Base-by-base conservation (phyloP, 2,888 invertebrate species). In the Ptycholaimellus sp. region DNA sequence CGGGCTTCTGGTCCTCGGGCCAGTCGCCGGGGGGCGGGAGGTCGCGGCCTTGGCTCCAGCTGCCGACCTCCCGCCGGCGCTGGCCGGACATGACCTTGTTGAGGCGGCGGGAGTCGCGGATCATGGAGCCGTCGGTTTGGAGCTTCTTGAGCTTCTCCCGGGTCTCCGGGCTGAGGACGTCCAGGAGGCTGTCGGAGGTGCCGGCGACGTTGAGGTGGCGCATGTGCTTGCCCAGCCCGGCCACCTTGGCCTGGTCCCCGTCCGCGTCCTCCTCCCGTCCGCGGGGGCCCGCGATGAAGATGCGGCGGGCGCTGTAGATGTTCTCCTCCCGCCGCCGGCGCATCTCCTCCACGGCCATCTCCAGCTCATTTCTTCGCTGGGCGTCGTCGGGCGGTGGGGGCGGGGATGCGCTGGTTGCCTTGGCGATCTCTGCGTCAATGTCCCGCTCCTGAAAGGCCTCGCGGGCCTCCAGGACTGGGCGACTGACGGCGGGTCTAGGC, bases 381-480 rank as follows among this genome's bases (percentile, higher is more conserved):
- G 13, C 35, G 14, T 5, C 25, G 23, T 23, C n/a, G 35, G 7
- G n/a, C 6, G 25, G 25, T 25, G 7, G 13, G 25, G 25, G 25
- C 25, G 25, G 25, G 7, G 25, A 13, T 6, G 7, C 13, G 7
- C 7, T 33, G 33, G 9, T 20, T 20, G 36, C 7, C 25, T 40
- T 43, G 20, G 46, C 47, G 25, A 52, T 52, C 40, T 49, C 52
- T 13, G 48, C 52, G 35, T 52, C 52, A 34, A 51, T 52, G 35
- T 52, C 48, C 9, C 52, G 42, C 37, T 52, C 52, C 40, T 45
- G 31, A 14, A 29, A 4, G 18, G 30, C 33, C 13, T 3, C 33
- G 33, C 3, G 13, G 22, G n/a, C 33, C 30, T 16, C 30, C 18
- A 4, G 6, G 30, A 14, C n/a, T n/a, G n/a, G n/a, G n/a, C n/a